Evolutionary conservation across 2,797 vertebrate species (phyloP).

Genomic region (Sebastes trivittatus): DNA sequence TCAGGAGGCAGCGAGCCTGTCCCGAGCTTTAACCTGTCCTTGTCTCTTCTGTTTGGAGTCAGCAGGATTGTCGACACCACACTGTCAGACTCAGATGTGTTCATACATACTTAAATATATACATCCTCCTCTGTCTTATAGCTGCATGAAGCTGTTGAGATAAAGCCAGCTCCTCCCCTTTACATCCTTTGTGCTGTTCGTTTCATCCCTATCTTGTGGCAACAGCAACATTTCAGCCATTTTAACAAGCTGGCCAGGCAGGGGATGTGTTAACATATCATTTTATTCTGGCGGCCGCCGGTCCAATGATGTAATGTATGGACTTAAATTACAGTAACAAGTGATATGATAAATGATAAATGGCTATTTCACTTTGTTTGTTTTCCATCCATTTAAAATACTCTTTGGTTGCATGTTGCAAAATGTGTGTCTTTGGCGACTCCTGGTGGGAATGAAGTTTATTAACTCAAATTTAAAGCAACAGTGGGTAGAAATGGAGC

Average conservation of each 20-base stretch:
- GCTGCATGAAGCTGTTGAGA: background rate
- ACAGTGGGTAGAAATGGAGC: too few species aligned
- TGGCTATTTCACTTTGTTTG: background rate
- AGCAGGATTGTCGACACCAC: constrained; percentile 43
- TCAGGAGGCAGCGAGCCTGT: constrained; percentile 62
- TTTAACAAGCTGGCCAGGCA: background rate
- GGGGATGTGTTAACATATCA: background rate
- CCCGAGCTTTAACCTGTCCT: constrained; percentile 65
- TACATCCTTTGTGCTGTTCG: background rate
- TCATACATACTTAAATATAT: constrained; percentile 24
- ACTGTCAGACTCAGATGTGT: background rate
- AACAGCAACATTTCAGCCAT: background rate
- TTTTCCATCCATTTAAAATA: background rate
- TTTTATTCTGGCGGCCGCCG: background rate
- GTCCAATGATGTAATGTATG: background rate
- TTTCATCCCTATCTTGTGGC: background rate
- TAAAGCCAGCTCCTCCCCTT: background rate
- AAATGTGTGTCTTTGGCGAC: background rate
- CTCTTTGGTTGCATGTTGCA: background rate
- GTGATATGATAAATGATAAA: background rate
- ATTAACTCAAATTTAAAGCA: too few species aligned
- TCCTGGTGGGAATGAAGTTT: background rate
- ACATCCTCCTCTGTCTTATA: background rate
- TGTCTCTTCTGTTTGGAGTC: constrained; percentile 66
- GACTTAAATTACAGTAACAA: background rate